Evolutionary conservation across 1,140 invertebrate genomes (phyloP).

Genomic region (Ceratoteleas bidentatus): DNA sequence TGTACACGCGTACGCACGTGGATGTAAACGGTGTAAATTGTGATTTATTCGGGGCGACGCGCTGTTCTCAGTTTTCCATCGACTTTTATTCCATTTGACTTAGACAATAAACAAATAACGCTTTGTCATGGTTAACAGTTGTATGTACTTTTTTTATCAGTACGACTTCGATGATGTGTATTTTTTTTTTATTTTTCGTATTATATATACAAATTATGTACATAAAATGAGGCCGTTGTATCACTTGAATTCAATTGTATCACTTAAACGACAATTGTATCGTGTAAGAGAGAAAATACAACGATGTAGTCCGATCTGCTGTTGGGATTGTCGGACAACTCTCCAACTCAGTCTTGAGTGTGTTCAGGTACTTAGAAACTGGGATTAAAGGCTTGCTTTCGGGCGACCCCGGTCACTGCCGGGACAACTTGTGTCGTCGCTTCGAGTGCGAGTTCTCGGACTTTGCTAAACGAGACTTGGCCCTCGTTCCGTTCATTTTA

Average conservation of each 20-base stretch:
- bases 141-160: no score
- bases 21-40: constrained; percentile 27
- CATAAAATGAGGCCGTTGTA: constrained; percentile 31
- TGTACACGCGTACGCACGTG: neutral
- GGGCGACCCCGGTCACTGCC: neutral
- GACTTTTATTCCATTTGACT: constrained; percentile 23
- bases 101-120: neutral
- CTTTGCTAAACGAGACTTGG: constrained; percentile 1
- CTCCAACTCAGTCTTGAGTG: constrained; percentile 12
- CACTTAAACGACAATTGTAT: constrained; percentile 14
- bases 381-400: constrained; percentile 8
- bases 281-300: constrained; percentile 17
- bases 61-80: neutral
- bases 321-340: constrained; percentile 1
- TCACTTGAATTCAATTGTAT: constrained; percentile 41
- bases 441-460: constrained; percentile 17
- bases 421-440: neutral
- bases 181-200: constrained; percentile 6
- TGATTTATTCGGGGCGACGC: constrained; percentile 17
- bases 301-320: no score
- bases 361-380: constrained; percentile 32
- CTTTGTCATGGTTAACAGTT: no score
- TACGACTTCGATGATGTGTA: neutral
- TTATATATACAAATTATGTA: constrained; percentile 21
- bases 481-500: constrained; percentile 8